phyloP scores from a whole-genome alignment of 2,797 vertebrate species.

The Eidolon dupreanum region DNA sequence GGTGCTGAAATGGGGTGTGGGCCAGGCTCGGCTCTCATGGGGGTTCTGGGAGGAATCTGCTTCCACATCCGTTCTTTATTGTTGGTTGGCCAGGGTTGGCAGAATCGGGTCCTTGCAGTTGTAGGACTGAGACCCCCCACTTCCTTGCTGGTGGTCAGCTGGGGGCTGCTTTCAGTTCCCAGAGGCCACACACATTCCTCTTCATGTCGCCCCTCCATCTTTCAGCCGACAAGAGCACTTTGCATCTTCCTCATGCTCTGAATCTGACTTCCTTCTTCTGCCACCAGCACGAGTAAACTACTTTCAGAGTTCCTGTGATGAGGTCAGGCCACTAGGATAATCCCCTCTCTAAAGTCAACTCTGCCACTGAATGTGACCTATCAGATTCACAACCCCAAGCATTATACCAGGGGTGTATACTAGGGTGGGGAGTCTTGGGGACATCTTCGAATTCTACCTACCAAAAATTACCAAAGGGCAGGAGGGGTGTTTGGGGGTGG shows the following conservation, averaged over 20 bases:
- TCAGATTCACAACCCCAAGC: background rate
- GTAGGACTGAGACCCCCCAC: fast-evolving
- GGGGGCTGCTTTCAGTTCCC: background rate
- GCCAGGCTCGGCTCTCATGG: background rate
- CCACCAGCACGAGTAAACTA: background rate
- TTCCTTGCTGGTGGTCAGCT: background rate
- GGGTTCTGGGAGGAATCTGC: background rate
- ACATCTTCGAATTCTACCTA: background rate
- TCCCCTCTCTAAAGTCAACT: background rate
- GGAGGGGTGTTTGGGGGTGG: background rate
- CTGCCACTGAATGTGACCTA: background rate
- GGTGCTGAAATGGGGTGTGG: background rate
- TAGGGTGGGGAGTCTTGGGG: background rate
- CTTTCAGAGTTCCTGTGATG: background rate
- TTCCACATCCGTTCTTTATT: background rate
- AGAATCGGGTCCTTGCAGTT: background rate
- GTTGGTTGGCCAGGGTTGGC: background rate
- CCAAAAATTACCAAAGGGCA: background rate
- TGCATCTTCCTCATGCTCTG: background rate
- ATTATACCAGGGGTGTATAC: fast-evolving
- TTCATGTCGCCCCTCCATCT: background rate
- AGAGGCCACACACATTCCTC: background rate
- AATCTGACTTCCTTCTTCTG: background rate
- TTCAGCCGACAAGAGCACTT: background rate
- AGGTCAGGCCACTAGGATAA: background rate